Evolutionary conservation across 2,888 invertebrate species (phyloP).

Genomic region (Ornithoptera alexandrae): DNA sequence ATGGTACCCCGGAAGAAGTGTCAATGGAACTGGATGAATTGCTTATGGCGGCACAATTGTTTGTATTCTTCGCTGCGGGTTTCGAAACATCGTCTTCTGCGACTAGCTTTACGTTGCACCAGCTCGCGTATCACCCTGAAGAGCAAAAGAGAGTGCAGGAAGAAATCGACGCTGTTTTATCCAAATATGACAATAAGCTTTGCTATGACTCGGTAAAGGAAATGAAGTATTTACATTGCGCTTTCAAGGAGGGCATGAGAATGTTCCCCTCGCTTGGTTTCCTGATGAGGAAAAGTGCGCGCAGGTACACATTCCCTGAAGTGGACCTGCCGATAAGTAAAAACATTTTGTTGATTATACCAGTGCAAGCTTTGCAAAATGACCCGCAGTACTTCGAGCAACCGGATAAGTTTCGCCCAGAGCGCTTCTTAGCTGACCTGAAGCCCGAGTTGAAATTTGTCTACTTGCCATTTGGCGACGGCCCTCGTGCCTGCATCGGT

Average conservation of each 20-base stretch:
- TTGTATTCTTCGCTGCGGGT: conserved; percentile 50
- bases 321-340: conserved; percentile 48
- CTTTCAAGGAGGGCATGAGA: conserved; percentile 54
- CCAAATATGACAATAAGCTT: conserved; percentile 44
- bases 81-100: conserved; percentile 73
- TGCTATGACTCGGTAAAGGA: conserved; percentile 59
- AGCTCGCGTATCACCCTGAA: conserved; percentile 54
- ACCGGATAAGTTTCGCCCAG: conserved; percentile 55
- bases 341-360: conserved; percentile 47
- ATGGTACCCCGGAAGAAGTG: conserved; percentile 29
- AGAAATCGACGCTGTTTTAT: conserved; percentile 52
- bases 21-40: conserved; percentile 23
- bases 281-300: conserved; percentile 47
- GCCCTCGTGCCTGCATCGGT: conserved; percentile 60
- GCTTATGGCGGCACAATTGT: conserved; percentile 15
- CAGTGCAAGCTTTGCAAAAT: conserved; percentile 51
- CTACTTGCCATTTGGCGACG: conserved; percentile 59
- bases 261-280: conserved; percentile 61
- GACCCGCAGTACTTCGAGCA: conserved; percentile 54
- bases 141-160: conserved; percentile 51
- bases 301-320: conserved; percentile 51
- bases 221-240: conserved; percentile 59
- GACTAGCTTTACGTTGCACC: conserved; percentile 58
- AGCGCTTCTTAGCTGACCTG: conserved; percentile 48
- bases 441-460: conserved; percentile 42